Percentiles rank a stretch among this genome's conserved stretches.
Evolutionary conservation across 2,113 vertebrate species (phyloP).

Genomic region (Nesogale talazaci): DNA sequence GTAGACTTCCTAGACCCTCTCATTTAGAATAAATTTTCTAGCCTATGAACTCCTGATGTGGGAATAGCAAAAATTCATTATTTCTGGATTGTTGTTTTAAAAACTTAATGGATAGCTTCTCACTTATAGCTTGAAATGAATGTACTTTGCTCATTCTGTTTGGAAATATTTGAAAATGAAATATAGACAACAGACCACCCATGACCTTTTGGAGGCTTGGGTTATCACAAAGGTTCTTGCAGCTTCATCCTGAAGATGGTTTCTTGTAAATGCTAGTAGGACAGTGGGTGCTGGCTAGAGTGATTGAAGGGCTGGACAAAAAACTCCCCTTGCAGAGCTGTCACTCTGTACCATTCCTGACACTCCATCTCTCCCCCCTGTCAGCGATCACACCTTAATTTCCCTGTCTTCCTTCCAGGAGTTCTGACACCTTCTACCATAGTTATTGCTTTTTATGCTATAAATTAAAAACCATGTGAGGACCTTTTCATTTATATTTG

Average conservation of each 20-base stretch:
- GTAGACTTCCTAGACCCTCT: not conserved
- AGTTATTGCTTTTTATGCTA: not conserved
- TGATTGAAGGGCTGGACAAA: not conserved
- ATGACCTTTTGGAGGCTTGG: not conserved
- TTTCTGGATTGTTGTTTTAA: slow-evolving; percentile 19
- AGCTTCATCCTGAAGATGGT: not conserved
- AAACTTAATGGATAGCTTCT: not conserved
- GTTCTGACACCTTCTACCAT: slow-evolving; percentile 9
- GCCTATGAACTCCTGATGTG: not conserved
- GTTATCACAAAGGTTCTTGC: not conserved
- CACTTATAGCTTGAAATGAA: not conserved
- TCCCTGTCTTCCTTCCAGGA: not conserved
- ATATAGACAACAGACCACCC: too few relatives aligned
- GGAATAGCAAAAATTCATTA: not conserved
- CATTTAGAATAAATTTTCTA: not conserved
- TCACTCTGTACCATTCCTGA: not conserved
- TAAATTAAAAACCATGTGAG: not conserved
- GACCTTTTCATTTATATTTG: not conserved
- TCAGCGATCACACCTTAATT: not conserved
- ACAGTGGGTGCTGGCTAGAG: not conserved
- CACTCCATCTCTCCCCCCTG: not conserved
- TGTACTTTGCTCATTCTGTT: not conserved
- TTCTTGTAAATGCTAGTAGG: not conserved
- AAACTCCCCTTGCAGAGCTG: not conserved
- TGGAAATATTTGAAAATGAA: slow-evolving; percentile 9